Evolutionary conservation across 1,140 invertebrate species (phyloP), one percentile per base, ranked within the genome.

Genomic region (Drosophila erecta): DNA sequence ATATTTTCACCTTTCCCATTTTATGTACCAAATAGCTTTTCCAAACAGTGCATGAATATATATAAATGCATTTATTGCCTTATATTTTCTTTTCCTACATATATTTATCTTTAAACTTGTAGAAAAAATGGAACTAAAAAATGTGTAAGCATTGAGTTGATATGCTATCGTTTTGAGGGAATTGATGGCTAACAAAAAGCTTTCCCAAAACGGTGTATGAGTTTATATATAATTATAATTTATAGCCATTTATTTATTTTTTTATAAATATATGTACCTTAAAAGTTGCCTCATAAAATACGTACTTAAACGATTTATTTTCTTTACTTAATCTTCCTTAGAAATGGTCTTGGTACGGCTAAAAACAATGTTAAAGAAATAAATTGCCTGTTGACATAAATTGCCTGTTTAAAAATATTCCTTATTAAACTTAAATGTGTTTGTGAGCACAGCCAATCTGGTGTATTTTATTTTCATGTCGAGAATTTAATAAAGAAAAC

Each of bases 231-330:
- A 17, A 17, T 4, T 24, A 5, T 24, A 24, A 24, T 24, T 24
- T 24, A 24, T 24, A 4, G 24, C 24, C 24, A 0, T 24, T 4
- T 24, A 4, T 24, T 4, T 44, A 56, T 59, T 7, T 30, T 30
- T 8, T 8, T n/a, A n/a, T n/a, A n/a, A n/a, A n/a, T n/a, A n/a
- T n/a, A n/a, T n/a, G n/a, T n/a, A n/a, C n/a, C n/a, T n/a, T n/a
- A n/a, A n/a, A 30, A 43, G 69, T 70, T 80, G 76, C 81, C 76
- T 84, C 65, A 62, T 76, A 46, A 50, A 46, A 50, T 64, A 67
- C 58, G 80, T 84, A 84, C 81, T 83, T 83, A 83, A 84, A 54
- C 66, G 53, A 65, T 55, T 67, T 20, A 7, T 72, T 44, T 20
- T 5, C 4, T 10, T 38, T 24, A 33, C 37, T 38, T 20, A 41